A percentile compares a stretch with the other conserved stretches of the same genome.
Conservation (phyloP, 2,113 vertebrate genomes). For the Boulengeromyrus knoepffleri region DNA sequence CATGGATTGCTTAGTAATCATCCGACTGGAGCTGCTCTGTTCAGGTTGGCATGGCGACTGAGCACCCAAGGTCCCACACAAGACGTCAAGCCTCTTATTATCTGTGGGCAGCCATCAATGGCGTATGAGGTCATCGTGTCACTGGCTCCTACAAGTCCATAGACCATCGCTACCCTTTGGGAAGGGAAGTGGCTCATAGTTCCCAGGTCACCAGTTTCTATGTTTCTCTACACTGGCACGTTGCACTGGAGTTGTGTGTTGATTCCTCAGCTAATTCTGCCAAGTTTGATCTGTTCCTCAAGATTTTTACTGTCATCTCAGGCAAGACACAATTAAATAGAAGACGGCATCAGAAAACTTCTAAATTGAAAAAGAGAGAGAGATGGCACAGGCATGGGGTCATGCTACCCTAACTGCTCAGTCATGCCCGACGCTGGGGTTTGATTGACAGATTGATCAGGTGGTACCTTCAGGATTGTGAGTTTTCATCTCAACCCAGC, state of each 20-base stretch:
- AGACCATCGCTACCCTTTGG: neutral
- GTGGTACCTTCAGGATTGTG: neutral
- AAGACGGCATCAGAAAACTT: slow-evolving; percentile 33
- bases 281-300: neutral
- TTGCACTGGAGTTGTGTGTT: neutral
- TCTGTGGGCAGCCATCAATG: neutral
- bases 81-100: neutral
- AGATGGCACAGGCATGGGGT: neutral
- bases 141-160: neutral
- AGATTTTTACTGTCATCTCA: neutral
- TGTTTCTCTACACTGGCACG: neutral
- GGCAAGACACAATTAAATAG: neutral
- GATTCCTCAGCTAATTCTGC: neutral
- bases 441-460: neutral
- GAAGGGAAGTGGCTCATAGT: neutral
- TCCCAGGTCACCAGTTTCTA: neutral
- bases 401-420: neutral
- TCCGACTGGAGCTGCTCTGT: neutral
- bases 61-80: slow-evolving; percentile 3
- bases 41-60: slow-evolving; percentile 17
- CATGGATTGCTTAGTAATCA: neutral
- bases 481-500: neutral
- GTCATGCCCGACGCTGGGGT: neutral
- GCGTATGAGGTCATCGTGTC: neutral
- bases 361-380: slow-evolving; percentile 2